Evolutionary conservation across 2,888 invertebrate genomes (phyloP), one percentile per base, ranked within the genome.

Genomic region (Nephrocerus scutellatus): DNA sequence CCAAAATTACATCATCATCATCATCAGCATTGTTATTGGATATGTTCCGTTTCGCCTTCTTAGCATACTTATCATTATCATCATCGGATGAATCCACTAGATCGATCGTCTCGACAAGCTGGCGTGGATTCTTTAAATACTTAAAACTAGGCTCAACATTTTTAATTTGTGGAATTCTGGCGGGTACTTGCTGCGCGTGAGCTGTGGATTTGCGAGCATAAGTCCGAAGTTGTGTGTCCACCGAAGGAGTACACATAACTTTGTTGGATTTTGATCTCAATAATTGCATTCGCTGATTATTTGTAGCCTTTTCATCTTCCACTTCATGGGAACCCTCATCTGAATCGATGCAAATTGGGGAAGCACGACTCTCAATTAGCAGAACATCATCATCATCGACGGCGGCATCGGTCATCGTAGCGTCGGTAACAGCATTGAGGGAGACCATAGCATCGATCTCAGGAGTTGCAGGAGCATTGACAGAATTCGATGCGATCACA

Each of bases 301-400:
- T 4, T 24, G 19, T 20, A 15, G 29, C n/a, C 25, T 43, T 28
- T 15, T 38, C 20, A 15, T 41, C 7, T 16, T 16, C 12, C 15
- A n/a, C 24, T 13, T 44, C 41, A 3, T 39, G 46, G 12, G 52
- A 50, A 16, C 54, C 54, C 2, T 55, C 55, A 30, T 56, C 56
- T 3, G 56, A 53, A 39, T 55, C 55, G 18, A 56, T 40, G 24
- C 54, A 55, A 39, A 56, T 56, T 1, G 56, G 56, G 3, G 56
- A 56, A 23, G 52, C 47, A 6, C 53, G 51, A 2, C 48, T 48
- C 38, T 56, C 56, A 13, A 56, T 50, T 8, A 56, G 44, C 19
- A 54, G 46, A 4, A 56, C 56, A 36, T 56, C 56, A 29, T 56
- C 56, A 28, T 55, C 53, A 14, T 52, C 52, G 2, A 47, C 46